phyloP scores from a whole-genome alignment of 92 coral and sea anemone genomes.

The Palythoa grandiflora region DNA sequence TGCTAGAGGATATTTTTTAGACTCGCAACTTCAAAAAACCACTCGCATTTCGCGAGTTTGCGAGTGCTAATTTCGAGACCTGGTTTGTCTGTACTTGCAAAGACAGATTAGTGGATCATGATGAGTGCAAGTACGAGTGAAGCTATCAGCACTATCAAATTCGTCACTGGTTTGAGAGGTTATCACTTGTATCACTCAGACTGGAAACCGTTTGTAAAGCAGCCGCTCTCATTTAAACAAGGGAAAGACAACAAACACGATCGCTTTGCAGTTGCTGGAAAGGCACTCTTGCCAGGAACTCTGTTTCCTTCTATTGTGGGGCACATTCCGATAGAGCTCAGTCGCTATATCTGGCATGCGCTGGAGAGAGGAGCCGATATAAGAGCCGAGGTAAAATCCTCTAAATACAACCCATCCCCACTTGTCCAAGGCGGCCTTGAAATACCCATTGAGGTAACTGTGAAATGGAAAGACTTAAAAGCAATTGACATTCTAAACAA shows the following conservation, averaged over 20 bases:
- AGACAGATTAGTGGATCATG: slow-evolving; percentile 38
- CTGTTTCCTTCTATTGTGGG: slow-evolving; percentile 68
- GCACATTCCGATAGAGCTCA: slow-evolving; percentile 69
- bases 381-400: neutral
- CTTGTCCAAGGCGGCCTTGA: neutral
- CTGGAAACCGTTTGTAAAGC: slow-evolving; percentile 61
- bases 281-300: slow-evolving; percentile 62
- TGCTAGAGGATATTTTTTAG: too few species aligned
- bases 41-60: too few species aligned
- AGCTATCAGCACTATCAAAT: slow-evolving; percentile 43
- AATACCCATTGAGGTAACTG: neutral
- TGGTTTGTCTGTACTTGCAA: slow-evolving; percentile 27
- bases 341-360: slow-evolving; percentile 23
- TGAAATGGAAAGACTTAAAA: neutral
- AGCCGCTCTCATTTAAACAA: slow-evolving; percentile 51
- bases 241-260: slow-evolving; percentile 57
- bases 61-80: too few species aligned
- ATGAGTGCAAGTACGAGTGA: slow-evolving; percentile 49
- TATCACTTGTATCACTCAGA: slow-evolving; percentile 41
- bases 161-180: slow-evolving; percentile 61
- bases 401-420: neutral
- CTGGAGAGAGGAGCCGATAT: neutral
- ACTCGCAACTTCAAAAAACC: too few species aligned
- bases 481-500: slow-evolving; percentile 46
- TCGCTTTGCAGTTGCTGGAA: slow-evolving; percentile 52